Evolutionary conservation across 2,888 invertebrate species (phyloP), one percentile per base, ranked within the genome.

Genomic region (Nomada ruficornis): DNA sequence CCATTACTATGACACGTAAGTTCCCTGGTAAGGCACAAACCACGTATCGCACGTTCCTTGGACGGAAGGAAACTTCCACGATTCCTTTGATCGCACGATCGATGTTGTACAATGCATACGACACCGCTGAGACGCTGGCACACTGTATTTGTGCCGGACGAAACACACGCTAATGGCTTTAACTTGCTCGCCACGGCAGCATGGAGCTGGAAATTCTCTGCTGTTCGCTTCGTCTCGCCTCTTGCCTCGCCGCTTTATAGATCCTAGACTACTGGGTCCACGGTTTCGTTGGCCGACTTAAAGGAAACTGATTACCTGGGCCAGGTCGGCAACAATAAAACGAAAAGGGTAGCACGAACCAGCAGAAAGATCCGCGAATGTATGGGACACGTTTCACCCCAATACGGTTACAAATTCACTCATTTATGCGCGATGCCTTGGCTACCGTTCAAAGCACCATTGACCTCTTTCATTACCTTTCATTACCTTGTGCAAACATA

Each of bases 151-250:
- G 65, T 62, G 80, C 76, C 18, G 26, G 18, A 65, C 68, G 76
- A 80, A 67, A 70, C 60, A 63, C 82, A 73, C 75, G 59, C 70
- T 85, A 82, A 85, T 85, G 76, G 85, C 44, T 79, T 63, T 69
- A 82, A 74, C 74, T 80, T 74, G 82, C 81, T 59, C 59, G 29
- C 20, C 26, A 42, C 36, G 42, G 11, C 47, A 44, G 64, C 23
- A 64, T 20, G 64, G 54, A 60, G 60, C 60, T 64, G 80, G 71
- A 67, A 79, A 80, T 63, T 72, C 72, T 72, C 79, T 42, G 23
- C 11, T 57, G 42, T 68, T 54, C 23, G 23, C 55, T 42, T 44
- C 68, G 67, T 42, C 36, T 55, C 54, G 54, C 54, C 11, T 42
- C 23, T 42, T 11, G 65, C 50, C 20, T 13, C 4, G 29, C 23